These are phyloP conservation scores for Drosophila acutilabella DNA, from an alignment of 2,888 invertebrate species.

Conservation along the genomic window DNA sequence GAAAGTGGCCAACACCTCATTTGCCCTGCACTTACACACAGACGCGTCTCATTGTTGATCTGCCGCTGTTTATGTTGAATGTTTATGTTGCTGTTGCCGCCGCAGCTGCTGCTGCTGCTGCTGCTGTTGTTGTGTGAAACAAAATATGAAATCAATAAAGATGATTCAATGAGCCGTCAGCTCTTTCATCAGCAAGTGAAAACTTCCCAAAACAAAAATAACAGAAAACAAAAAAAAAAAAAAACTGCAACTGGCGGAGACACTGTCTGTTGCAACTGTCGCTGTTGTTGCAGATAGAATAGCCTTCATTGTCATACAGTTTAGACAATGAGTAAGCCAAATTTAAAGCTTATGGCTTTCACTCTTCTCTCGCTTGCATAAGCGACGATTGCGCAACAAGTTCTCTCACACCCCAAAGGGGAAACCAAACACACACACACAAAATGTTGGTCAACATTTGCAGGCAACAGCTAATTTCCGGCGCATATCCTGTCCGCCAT, in stretches of 20 bases:
- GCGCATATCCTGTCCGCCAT: constrained; percentile 56
- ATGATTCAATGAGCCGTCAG: constrained; percentile 71
- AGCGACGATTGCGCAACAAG: constrained; percentile 28
- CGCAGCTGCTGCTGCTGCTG: constrained; percentile 40
- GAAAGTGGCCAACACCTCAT: constrained; percentile 68
- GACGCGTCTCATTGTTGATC: constrained; percentile 70
- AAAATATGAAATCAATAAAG: constrained; percentile 80
- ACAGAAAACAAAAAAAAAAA: constrained; percentile 26
- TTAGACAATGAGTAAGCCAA: constrained; percentile 13
- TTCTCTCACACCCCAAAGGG: constrained; percentile 14
- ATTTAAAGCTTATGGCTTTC: constrained; percentile 27
- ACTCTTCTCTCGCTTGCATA: constrained; percentile 22
- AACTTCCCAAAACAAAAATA: constrained; percentile 39
- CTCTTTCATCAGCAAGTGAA: constrained; percentile 74
- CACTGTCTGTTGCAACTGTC: constrained; percentile 22
- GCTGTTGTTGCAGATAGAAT: constrained; percentile 20
- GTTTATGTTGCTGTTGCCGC: constrained; percentile 44
- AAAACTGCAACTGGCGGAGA: constrained; percentile 47
- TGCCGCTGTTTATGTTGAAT: constrained; percentile 37
- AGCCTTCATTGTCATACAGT: constrained; percentile 11
- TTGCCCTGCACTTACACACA: constrained; percentile 74
- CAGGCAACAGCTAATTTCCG: constrained; percentile 62
- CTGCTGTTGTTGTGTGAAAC: constrained; percentile 27
- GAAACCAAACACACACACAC: background rate
- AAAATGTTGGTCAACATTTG: background rate